phyloP scores from a whole-genome alignment of 2,888 invertebrate species.

The Helicoverpa assulta region DNA sequence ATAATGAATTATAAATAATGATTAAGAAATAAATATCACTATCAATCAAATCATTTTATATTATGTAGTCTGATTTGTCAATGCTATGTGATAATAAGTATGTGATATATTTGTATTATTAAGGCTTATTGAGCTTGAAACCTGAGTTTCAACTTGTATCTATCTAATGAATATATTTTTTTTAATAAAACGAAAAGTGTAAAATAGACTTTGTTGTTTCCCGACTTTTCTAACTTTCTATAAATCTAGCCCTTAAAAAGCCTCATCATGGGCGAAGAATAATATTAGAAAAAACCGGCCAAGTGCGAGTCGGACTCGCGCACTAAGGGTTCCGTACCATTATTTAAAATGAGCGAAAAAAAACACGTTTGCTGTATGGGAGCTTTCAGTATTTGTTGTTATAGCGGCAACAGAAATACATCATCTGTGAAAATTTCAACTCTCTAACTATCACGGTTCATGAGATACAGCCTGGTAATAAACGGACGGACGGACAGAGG shows the following conservation, averaged over 20 bases:
- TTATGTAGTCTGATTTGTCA: conserved; percentile 75
- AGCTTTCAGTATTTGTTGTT: no score
- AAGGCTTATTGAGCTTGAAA: conserved; percentile 67
- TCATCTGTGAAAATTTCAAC: no score
- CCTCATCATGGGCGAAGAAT: neutral
- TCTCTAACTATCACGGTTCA: no score
- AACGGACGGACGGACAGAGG: no score
- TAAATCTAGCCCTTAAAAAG: neutral
- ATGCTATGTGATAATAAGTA: conserved; percentile 78
- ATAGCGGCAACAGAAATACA: no score
- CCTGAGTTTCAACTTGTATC: conserved; percentile 57
- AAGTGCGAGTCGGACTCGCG: no score
- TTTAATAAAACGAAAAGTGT: conserved; percentile 64
- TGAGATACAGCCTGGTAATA: no score
- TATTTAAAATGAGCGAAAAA: no score
- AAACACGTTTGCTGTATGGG: no score
- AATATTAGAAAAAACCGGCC: no score
- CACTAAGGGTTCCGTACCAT: no score
- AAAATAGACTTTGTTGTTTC: conserved; percentile 30
- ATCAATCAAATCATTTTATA: conserved; percentile 49
- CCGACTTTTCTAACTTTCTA: neutral
- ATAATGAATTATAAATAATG: no score
- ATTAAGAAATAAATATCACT: conserved; percentile 9
- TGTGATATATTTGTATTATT: conserved; percentile 77
- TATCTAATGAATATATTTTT: conserved; percentile 62